Evolutionary conservation across 2,797 vertebrate species (phyloP), one percentile per base, ranked within the genome.

Genomic region (Poeciliopsis turneri): DNA sequence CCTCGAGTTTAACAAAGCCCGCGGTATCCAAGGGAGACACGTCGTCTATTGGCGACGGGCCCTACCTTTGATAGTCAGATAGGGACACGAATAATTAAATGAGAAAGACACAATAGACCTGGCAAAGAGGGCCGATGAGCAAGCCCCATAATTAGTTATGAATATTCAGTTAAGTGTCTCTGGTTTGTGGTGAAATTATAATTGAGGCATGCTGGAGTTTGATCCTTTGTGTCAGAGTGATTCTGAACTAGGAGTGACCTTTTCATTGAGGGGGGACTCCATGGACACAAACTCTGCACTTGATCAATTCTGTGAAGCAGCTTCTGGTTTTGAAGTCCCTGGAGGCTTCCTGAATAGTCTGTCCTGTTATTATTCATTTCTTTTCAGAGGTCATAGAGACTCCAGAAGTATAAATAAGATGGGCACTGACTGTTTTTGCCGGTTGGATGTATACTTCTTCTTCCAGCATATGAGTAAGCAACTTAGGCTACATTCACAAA

Each of bases 81-180:
- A 79, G 83, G 84, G 87, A 87, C 78, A 78, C 79, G 87, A 92
- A 94, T 95, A 94, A 95, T 95, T 92, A 90, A 86, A 77, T 78
- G 83, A 90, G 92, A 79, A 76, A 76, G 76, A 82, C 89, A 95
- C 94, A 95, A 95, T 91, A 79, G 93, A 82, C 69, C 77, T 73
- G 76, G 90, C 76, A 72, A 70, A 76, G 84, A 85, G 87, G 82
- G 75, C 88, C 79, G 89, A 88, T 46, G 80, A 92, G 89, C 88
- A 85, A 53, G 66, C 83, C 66, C 81, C 77, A 23, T 95, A 95
- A 95, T 94, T 90, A 92, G 82, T 90, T 86, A 95, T 95, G 94
- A 96, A 96, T 96, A 96, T 95, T 95, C 94, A 93, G 86, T 87
- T 87, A 78, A 72, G 87, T 78, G 87, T 88, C 70, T 23, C 72